Conservation (phyloP, 2,797 vertebrate species). For the Alcedo quadribrachys region DNA sequence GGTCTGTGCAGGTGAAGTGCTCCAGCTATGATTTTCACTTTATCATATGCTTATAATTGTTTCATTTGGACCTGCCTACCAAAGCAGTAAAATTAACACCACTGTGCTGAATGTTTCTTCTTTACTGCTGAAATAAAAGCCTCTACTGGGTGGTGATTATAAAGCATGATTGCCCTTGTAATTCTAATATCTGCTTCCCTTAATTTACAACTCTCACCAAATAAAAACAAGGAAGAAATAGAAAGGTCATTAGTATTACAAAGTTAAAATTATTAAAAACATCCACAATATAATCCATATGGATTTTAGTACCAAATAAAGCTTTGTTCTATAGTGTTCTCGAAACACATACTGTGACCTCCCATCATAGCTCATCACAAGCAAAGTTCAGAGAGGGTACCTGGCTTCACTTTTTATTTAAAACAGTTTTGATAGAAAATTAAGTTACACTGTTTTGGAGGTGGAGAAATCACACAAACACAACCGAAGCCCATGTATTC, state of each 20-base stretch:
- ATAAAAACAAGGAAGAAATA: neutral
- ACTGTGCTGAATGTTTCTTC: neutral
- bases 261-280: neutral
- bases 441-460: fast-evolving
- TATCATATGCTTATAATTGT: neutral
- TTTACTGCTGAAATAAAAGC: neutral
- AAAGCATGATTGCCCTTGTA: neutral
- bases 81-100: neutral
- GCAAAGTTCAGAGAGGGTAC: neutral
- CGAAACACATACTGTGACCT: neutral
- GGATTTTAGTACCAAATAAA: neutral
- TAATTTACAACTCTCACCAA: neutral
- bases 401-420: neutral
- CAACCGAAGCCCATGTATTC: neutral
- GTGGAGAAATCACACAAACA: neutral
- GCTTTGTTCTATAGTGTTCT: neutral
- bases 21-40: neutral
- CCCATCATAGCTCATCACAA: neutral
- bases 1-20: neutral
- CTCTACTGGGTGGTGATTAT: neutral
- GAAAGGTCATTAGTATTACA: conserved; percentile 3
- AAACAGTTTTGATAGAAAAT: neutral
- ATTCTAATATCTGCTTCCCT: neutral
- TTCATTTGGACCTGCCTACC: neutral
- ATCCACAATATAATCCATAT: neutral